Evolutionary conservation across 2,113 vertebrate genomes (phyloP).

Genomic region (Lucifuga dentata): DNA sequence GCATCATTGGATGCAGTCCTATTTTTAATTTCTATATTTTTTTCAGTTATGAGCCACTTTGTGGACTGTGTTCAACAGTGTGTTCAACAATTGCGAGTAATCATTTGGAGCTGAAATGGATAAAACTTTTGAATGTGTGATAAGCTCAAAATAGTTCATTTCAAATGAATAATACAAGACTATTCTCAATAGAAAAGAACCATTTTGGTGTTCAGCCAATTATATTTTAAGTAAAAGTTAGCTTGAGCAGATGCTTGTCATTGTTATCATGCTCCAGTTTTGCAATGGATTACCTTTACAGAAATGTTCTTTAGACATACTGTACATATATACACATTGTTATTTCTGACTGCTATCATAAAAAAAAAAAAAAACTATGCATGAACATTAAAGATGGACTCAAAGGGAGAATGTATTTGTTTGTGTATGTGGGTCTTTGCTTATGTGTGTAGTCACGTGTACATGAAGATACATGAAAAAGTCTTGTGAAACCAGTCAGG

Average conservation of each 20-base stretch:
- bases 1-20: slow-evolving; percentile 34
- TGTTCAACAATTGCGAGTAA: slow-evolving; percentile 45
- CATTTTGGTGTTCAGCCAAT: slow-evolving; percentile 22
- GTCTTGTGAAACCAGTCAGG: slow-evolving; percentile 54
- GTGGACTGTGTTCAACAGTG: slow-evolving; percentile 57
- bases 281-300: not conserved
- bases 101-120: slow-evolving; percentile 53
- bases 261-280: not conserved
- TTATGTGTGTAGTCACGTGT: slow-evolving; percentile 29
- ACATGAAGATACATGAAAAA: slow-evolving; percentile 48
- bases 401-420: slow-evolving; percentile 7
- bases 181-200: not conserved
- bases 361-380: too few species aligned
- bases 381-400: slow-evolving; percentile 18
- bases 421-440: slow-evolving; percentile 19
- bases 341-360: slow-evolving; percentile 6
- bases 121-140: slow-evolving; percentile 36
- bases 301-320: not conserved
- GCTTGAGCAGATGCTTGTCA: slow-evolving; percentile 8
- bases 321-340: not conserved
- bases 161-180: slow-evolving; percentile 24
- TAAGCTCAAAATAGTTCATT: slow-evolving; percentile 39
- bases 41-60: slow-evolving; percentile 36
- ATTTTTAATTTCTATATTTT: slow-evolving; percentile 49
- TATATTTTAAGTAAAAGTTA: slow-evolving; percentile 21